These are phyloP conservation scores for Pagrus major DNA, from an alignment of 2,113 vertebrate species.

Conservation along the genomic window DNA sequence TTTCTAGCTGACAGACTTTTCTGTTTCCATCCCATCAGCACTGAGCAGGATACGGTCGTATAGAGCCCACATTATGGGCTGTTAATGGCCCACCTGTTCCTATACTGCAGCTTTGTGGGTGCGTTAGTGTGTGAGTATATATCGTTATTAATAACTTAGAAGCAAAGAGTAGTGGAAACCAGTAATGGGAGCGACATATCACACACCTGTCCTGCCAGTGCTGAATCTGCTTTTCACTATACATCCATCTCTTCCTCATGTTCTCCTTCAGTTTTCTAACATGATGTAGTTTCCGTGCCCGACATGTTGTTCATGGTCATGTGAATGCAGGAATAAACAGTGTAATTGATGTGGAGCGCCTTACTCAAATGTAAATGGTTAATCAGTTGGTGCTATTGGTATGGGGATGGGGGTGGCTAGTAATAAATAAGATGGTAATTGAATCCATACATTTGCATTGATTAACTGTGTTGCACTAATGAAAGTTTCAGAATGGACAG, in stretches of 20 bases:
- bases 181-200: constrained; percentile 6
- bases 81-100: constrained; percentile 42
- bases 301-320: not conserved
- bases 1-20: constrained; percentile 28
- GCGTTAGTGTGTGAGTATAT: not conserved
- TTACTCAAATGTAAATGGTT: constrained; percentile 15
- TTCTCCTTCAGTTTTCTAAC: not conserved
- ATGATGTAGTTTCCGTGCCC: not conserved
- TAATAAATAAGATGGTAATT: constrained; percentile 46
- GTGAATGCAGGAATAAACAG: not conserved
- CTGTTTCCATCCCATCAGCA: constrained; percentile 36
- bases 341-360: not conserved
- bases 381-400: not conserved
- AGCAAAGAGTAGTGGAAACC: constrained; percentile 1
- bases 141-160: constrained; percentile 28
- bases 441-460: constrained; percentile 62
- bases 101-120: constrained; percentile 6
- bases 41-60: constrained; percentile 4
- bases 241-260: not conserved
- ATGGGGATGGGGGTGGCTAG: not conserved
- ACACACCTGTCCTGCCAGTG: constrained; percentile 16
- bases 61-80: constrained; percentile 20
- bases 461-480: constrained; percentile 49
- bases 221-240: constrained; percentile 6
- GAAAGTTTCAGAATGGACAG: constrained; percentile 27